Evolutionary conservation across 2,113 vertebrate species (phyloP), one percentile per base, ranked within the genome.

Genomic region (Etheostoma spectabile): DNA sequence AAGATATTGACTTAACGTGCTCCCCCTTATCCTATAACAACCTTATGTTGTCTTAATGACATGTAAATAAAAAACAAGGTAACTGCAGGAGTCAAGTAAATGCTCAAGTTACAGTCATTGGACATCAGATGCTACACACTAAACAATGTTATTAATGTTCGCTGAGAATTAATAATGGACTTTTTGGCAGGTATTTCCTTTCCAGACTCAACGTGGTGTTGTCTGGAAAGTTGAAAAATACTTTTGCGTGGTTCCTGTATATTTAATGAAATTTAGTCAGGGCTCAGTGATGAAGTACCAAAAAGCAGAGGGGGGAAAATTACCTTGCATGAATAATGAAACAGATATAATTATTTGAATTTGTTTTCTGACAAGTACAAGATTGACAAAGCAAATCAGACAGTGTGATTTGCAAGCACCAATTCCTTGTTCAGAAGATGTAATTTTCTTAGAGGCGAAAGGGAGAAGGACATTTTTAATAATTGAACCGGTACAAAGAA

Each of bases 361-460:
- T 82, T 80, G 70, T 89, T 87, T 86, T 71, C 77, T 73, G 77
- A 88, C 65, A 75, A 57, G 42, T 56, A 24, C 18, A 72, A 65
- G 55, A 82, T 24, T 84, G 74, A 83, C 27, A 65, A 77, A 79
- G 21, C 61, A 71, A 56, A 68, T 77, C 63, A 63, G 82, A 67
- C 53, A 45, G 57, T 82, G 71, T 90, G 60, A 88, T 86, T 83
- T 74, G 56, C 42, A 66, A 78, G 46, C 18, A 19, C 16, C 6
- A 60, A 83, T 92, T 38, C 88, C 35, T 87, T 79, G 87, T 91
- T 91, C 73, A 80, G 51, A 8, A 64, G 78, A 61, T 79, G 66
- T 70, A 33, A 83, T 91, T 90, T 86, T 80, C 48, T 59, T 38
- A 0, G 38, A 75, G 48, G 38, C 12, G 0, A 48, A 35, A 1